phyloP scores from a whole-genome alignment of 2,797 vertebrate species.

The Apogon talboti region DNA sequence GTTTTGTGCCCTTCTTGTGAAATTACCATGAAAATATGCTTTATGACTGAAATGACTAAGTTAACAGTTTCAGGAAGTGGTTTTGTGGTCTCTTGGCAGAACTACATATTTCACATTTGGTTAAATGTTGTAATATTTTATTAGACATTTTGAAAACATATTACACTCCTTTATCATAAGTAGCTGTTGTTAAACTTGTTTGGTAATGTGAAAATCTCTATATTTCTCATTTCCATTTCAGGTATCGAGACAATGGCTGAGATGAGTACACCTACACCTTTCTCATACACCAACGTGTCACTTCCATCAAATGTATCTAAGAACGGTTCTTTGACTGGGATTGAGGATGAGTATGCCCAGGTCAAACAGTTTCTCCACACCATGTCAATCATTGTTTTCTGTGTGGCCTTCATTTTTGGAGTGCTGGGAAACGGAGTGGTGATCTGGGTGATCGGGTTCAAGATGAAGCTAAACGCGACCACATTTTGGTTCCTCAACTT shows the following conservation, averaged over 20 bases:
- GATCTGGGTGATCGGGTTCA: constrained; percentile 91
- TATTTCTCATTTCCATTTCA: constrained; percentile 1
- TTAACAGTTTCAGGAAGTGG: too few relatives aligned
- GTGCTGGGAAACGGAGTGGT: constrained; percentile 89
- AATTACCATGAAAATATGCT: too few relatives aligned
- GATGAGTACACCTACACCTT: constrained; percentile 40
- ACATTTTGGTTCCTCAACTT: constrained; percentile 91
- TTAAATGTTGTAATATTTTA: too few relatives aligned
- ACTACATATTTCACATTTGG: too few relatives aligned
- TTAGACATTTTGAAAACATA: too few relatives aligned
- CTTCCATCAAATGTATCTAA: constrained; percentile 27
- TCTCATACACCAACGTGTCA: constrained; percentile 33
- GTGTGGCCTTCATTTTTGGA: constrained; percentile 85
- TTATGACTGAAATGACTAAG: too few relatives aligned
- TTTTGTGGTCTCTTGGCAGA: too few relatives aligned
- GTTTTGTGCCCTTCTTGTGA: too few relatives aligned
- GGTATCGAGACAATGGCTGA: constrained; percentile 67
- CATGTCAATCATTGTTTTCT: constrained; percentile 84
- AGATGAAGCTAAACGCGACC: constrained; percentile 92
- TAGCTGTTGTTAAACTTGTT: too few relatives aligned
- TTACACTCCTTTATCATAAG: too few relatives aligned
- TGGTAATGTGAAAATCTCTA: too few relatives aligned
- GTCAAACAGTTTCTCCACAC: constrained; percentile 76
- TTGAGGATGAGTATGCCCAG: constrained; percentile 67
- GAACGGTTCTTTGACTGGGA: constrained; percentile 55